phyloP scores from a whole-genome alignment of 1,140 invertebrate species.

The Musca domestica region DNA sequence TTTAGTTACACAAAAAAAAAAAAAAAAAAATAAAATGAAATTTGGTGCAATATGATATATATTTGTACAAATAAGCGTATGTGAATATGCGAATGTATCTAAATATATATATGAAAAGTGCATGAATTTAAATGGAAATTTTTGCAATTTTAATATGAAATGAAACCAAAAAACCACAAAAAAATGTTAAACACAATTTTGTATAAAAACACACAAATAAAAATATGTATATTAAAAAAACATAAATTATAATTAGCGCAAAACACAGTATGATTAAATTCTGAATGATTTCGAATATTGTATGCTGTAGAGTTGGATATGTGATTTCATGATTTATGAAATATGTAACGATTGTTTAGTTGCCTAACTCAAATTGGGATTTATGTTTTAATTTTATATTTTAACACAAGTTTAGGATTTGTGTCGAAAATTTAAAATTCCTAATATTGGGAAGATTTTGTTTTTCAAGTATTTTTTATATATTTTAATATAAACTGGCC shows the following conservation, averaged over 20 bases:
- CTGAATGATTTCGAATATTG: conserved; percentile 2
- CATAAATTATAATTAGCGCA: conserved; percentile 32
- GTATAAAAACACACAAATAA: conserved; percentile 51
- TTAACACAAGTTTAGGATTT: too few species aligned
- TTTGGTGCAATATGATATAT: conserved; percentile 25
- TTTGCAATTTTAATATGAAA: conserved; percentile 7
- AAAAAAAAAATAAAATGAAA: conserved; percentile 15
- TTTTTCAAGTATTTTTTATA: too few species aligned
- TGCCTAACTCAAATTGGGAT: too few species aligned
- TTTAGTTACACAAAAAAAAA: conserved; percentile 20
- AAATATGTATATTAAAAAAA: neutral
- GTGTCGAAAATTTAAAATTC: too few species aligned
- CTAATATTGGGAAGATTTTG: too few species aligned
- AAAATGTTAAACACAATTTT: conserved; percentile 29
- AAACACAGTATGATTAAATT: conserved; percentile 49
- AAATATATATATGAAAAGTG: conserved; percentile 9
- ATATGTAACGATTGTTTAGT: too few species aligned
- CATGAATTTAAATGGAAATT: neutral
- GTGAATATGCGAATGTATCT: too few species aligned
- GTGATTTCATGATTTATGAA: too few species aligned
- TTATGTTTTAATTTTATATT: too few species aligned
- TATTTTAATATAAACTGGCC: too few species aligned
- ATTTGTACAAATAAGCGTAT: conserved; percentile 24
- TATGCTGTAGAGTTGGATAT: neutral
- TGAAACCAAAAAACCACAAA: conserved; percentile 6